Percentiles rank a stretch among this genome's conserved stretches.
Evolutionary conservation across 2,797 vertebrate species (phyloP).

Genomic region (Sebastes minor): DNA sequence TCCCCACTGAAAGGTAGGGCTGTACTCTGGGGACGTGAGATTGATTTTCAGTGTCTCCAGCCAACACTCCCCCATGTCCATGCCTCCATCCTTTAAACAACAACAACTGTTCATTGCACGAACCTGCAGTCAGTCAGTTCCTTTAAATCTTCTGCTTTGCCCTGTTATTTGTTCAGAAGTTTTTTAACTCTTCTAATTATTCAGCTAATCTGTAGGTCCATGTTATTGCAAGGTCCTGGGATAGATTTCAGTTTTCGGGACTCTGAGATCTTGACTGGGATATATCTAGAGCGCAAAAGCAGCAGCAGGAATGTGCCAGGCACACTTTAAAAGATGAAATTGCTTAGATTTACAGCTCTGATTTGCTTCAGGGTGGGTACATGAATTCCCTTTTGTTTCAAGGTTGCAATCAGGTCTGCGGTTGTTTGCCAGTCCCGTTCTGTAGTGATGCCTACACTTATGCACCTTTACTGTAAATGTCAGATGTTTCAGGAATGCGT

Average conservation of each 20-base stretch:
- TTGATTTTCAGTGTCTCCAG: constrained; percentile 41
- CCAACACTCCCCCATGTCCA: constrained; percentile 41
- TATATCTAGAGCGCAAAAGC: not conserved
- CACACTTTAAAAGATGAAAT: constrained; percentile 15
- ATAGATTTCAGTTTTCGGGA: not conserved
- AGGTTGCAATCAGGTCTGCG: constrained; percentile 10
- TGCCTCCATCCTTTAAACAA: constrained; percentile 32
- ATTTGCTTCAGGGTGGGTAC: constrained; percentile 13
- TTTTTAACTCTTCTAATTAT: not conserved
- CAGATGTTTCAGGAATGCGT: constrained; percentile 25
- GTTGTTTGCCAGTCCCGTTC: not conserved
- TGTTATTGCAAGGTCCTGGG: not conserved
- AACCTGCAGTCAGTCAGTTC: not conserved
- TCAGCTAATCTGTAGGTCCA: not conserved
- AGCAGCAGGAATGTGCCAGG: constrained; percentile 12
- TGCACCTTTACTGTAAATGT: constrained; percentile 8
- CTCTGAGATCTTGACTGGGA: not conserved
- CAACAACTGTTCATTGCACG: not conserved
- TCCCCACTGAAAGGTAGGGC: constrained; percentile 62
- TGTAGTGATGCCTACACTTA: not conserved
- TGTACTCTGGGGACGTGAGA: constrained; percentile 38
- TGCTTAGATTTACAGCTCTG: constrained; percentile 10
- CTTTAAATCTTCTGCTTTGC: not conserved
- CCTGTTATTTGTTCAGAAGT: not conserved
- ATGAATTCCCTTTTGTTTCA: constrained; percentile 24